Evolutionary conservation across 1,140 invertebrate species (phyloP), one percentile per base, ranked within the genome.

Genomic region (Holcopasites calliopsidis): DNA sequence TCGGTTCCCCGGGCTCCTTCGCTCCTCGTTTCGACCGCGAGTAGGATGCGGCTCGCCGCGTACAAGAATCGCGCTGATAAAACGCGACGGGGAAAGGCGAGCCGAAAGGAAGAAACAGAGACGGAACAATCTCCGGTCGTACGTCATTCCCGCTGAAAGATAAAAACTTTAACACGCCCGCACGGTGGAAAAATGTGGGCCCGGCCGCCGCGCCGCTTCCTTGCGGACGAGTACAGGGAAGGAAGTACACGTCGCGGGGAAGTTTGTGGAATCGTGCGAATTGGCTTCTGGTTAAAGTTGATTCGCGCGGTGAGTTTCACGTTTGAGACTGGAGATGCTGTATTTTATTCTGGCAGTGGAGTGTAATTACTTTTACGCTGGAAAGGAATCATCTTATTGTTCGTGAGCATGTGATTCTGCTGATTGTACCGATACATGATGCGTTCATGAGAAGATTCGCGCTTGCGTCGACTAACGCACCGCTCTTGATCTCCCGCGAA

Each of bases 111-210:
- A 62, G 38, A 62, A 62, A 62, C 6, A 11, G 50, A 44, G 40
- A 70, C 6, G 18, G 18, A 10, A 38, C 10, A 38, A 44, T 7
- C 8, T 62, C 33, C 42, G 75, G 72, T 7, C 16, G 26, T 47
- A 58, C 64, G 50, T 80, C 79, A 77, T 64, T 52, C 28, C 44
- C 31, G 40, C 35, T 33, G 26, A n/a, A n/a, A 77, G 80, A 81
- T 82, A 77, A 77, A 82, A 82, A 69, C 64, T 73, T 82, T 77
- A 79, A 61, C 55, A 71, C 62, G 62, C 21, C 65, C 57, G n/a
- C n/a, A n/a, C 79, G 77, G 35, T 70, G 64, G 64, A 69, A 44
- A 75, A 75, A 79, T 35, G 77, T 66, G 50, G 47, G 64, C 26
- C 13, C n/a, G 13, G 72, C 54, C n/a, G n/a, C n/a, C n/a, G n/a